Evolutionary conservation across 2,113 vertebrate genomes (phyloP).

Genomic region (Hemiscyllium ocellatum): DNA sequence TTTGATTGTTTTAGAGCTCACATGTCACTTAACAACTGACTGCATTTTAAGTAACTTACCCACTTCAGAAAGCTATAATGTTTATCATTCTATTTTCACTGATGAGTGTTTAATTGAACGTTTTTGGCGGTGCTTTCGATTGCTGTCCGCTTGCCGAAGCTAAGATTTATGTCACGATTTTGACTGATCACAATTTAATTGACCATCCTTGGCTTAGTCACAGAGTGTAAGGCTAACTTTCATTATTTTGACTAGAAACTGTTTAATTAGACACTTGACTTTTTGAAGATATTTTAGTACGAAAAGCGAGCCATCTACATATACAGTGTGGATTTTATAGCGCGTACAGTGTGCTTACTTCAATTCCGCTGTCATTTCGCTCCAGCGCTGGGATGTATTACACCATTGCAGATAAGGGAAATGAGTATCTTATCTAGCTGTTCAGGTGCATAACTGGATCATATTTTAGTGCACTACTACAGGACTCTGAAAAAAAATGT

Average conservation of each 20-base stretch:
- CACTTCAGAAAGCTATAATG: background rate
- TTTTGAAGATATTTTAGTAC: constrained; percentile 39
- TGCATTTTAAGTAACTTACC: background rate
- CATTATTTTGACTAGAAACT: no score
- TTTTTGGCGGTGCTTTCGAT: background rate
- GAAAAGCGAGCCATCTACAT: constrained; percentile 44
- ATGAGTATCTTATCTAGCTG: constrained; percentile 79
- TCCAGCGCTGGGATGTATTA: constrained; percentile 69
- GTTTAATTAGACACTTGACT: background rate
- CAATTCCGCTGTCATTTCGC: constrained; percentile 65
- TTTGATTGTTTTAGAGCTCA: background rate
- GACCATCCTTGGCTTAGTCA: background rate
- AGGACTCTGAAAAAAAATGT: constrained; percentile 69
- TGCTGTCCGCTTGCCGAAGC: constrained; percentile 1
- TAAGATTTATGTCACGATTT: background rate
- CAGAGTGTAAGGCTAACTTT: background rate
- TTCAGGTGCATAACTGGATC: constrained; percentile 67
- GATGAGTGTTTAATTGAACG: background rate
- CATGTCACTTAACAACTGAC: background rate
- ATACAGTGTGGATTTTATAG: constrained; percentile 62
- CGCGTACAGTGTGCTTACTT: constrained; percentile 59
- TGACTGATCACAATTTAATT: constrained; percentile 6
- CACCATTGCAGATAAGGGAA: constrained; percentile 81
- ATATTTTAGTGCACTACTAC: constrained; percentile 60
- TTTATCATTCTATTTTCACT: background rate